A percentile compares a stretch with the other conserved stretches of the same genome.
phyloP scores from a whole-genome alignment of 2,797 vertebrate species.

The Liparis tanakae region DNA sequence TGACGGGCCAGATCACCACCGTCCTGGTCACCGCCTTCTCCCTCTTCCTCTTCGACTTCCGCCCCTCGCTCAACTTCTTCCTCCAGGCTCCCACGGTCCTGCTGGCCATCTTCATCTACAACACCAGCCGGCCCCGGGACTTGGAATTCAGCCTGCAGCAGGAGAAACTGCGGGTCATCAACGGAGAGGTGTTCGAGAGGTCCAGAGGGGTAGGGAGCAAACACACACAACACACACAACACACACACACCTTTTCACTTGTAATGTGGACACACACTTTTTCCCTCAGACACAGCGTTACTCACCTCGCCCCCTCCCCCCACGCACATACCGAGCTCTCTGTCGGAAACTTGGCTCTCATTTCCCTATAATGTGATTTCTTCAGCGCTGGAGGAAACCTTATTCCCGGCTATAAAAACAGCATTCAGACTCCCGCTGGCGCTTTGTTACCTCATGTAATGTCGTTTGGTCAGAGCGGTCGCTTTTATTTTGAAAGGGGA shows the following conservation, averaged over 20 bases:
- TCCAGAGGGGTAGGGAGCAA: constrained; percentile 90
- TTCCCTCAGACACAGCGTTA: constrained; percentile 2
- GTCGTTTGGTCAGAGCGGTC: constrained; percentile 37
- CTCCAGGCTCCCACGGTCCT: constrained; percentile 93
- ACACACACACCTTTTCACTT: background rate
- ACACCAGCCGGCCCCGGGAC: constrained; percentile 84
- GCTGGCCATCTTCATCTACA: constrained; percentile 96
- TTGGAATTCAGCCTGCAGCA: constrained; percentile 82
- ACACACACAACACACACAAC: background rate
- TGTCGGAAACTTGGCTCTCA: constrained; percentile 42
- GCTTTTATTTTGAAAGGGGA: constrained; percentile 31
- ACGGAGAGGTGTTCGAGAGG: constrained; percentile 89
- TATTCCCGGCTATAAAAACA: constrained; percentile 52
- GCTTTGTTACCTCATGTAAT: constrained; percentile 26
- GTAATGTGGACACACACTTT: background rate
- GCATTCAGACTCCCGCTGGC: constrained; percentile 24
- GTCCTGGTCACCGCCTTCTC: constrained; percentile 92
- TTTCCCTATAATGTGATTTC: constrained; percentile 61
- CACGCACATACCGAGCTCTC: constrained; percentile 38
- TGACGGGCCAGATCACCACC: constrained; percentile 95
- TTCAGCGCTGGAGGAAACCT: constrained; percentile 34
- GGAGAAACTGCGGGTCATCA: constrained; percentile 88
- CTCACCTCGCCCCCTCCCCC: constrained; percentile 21
- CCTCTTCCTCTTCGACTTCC: constrained; percentile 93
- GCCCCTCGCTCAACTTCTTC: constrained; percentile 93